phyloP scores from a whole-genome alignment of 2,113 vertebrate species.

The Siniperca knerii region DNA sequence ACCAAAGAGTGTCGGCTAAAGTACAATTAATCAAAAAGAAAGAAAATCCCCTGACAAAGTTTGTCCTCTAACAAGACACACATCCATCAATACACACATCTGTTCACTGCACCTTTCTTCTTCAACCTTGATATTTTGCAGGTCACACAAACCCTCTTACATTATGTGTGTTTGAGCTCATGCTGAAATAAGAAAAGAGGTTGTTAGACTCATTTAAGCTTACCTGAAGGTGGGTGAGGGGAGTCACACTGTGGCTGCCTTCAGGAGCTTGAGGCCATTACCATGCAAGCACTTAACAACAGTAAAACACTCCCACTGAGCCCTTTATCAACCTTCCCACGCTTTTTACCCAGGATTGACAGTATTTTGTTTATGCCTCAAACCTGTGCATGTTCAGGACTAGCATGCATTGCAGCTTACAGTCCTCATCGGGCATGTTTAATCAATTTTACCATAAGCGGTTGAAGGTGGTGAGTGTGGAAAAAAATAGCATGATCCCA shows the following conservation, averaged over 20 bases:
- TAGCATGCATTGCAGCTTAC: slow-evolving; percentile 24
- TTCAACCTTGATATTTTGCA: slow-evolving; percentile 20
- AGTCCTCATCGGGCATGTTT: slow-evolving; percentile 6
- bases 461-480: neutral
- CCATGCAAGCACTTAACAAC: slow-evolving; percentile 44
- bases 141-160: slow-evolving; percentile 31
- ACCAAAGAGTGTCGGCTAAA: neutral
- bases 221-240: slow-evolving; percentile 56
- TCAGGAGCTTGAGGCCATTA: slow-evolving; percentile 45
- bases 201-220: slow-evolving; percentile 65
- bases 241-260: slow-evolving; percentile 47
- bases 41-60: neutral
- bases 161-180: slow-evolving; percentile 1
- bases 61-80: neutral
- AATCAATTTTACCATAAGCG: slow-evolving; percentile 2
- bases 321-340: slow-evolving; percentile 33
- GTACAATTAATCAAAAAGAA: slow-evolving; percentile 25
- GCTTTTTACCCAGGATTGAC: slow-evolving; percentile 13
- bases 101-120: slow-evolving; percentile 18
- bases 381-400: slow-evolving; percentile 16
- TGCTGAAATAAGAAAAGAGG: slow-evolving; percentile 33
- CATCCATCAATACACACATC: neutral
- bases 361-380: slow-evolving; percentile 26
- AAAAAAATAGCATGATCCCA: neutral
- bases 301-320: slow-evolving; percentile 39